Evolutionary conservation across 2,113 vertebrate genomes (phyloP).

Genomic region (Notiomystis cincta): DNA sequence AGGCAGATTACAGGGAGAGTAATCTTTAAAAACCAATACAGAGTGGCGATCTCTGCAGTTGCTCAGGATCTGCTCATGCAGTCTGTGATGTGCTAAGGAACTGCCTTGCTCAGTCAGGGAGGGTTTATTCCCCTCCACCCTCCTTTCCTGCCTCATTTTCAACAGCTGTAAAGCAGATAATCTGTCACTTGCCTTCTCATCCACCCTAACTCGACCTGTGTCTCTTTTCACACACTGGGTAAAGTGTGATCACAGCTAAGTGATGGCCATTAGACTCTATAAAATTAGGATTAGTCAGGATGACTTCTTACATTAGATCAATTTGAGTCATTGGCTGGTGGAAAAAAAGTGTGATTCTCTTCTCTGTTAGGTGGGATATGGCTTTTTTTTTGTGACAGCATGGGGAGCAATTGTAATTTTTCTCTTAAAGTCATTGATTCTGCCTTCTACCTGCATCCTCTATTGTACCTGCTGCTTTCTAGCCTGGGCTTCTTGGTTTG

Average conservation of each 20-base stretch:
- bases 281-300: slow-evolving; percentile 51
- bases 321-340: slow-evolving; percentile 33
- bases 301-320: slow-evolving; percentile 46
- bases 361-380: background rate
- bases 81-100: background rate
- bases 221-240: slow-evolving; percentile 15
- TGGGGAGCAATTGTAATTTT: background rate
- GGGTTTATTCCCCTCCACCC: background rate
- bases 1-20: slow-evolving; percentile 3
- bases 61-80: background rate
- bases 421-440: slow-evolving; percentile 1
- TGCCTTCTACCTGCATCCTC: background rate
- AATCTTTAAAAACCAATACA: slow-evolving; percentile 22
- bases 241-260: slow-evolving; percentile 56
- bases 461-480: background rate
- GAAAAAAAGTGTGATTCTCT: slow-evolving; percentile 12
- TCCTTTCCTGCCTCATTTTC: background rate
- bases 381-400: background rate
- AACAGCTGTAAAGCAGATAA: background rate
- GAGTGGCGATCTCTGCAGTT: background rate
- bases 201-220: background rate
- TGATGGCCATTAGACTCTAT: slow-evolving; percentile 38
- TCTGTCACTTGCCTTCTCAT: background rate
- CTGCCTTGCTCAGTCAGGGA: background rate
- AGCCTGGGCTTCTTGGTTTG: background rate